Conservation (phyloP, 2,797 vertebrate genomes). For the Peromyscus nudipes region DNA sequence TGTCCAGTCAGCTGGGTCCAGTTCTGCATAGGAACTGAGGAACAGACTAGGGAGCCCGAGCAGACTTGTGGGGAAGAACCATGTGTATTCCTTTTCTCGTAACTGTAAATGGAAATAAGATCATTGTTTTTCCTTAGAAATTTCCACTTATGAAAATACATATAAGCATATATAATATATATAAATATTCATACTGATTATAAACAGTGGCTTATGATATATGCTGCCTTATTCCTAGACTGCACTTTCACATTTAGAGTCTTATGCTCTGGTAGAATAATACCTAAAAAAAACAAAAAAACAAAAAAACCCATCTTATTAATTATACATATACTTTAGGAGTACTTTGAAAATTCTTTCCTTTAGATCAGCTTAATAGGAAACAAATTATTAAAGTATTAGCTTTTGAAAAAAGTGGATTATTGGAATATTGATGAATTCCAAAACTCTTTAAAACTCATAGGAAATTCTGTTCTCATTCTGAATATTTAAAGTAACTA, state of each 20-base stretch:
- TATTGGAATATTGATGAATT: constrained; percentile 55
- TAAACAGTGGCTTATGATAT: constrained; percentile 33
- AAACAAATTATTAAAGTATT: constrained; percentile 62
- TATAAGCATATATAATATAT: too few species aligned
- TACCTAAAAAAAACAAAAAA: constrained; percentile 17
- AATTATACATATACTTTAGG: constrained; percentile 24
- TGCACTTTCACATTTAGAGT: constrained; percentile 9
- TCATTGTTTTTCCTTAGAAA: background rate
- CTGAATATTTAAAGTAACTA: constrained; percentile 63
- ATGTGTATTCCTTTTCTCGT: constrained; percentile 37
- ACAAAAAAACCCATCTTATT: constrained; percentile 20
- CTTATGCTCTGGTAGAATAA: constrained; percentile 7
- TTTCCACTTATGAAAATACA: constrained; percentile 53
- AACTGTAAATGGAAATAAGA: constrained; percentile 49
- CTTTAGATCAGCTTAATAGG: constrained; percentile 59
- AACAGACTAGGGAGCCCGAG: background rate
- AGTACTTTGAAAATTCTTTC: constrained; percentile 52
- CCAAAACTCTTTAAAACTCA: constrained; percentile 54
- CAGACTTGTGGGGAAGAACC: constrained; percentile 41
- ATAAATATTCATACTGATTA: background rate
- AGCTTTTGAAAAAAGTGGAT: constrained; percentile 50
- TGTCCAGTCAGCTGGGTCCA: constrained; percentile 1
- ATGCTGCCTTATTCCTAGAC: background rate
- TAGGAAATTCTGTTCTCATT: constrained; percentile 39
- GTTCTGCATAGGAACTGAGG: constrained; percentile 8